Base-by-base conservation (phyloP, 2,797 vertebrate genomes). In the Chelon labrosus region DNA sequence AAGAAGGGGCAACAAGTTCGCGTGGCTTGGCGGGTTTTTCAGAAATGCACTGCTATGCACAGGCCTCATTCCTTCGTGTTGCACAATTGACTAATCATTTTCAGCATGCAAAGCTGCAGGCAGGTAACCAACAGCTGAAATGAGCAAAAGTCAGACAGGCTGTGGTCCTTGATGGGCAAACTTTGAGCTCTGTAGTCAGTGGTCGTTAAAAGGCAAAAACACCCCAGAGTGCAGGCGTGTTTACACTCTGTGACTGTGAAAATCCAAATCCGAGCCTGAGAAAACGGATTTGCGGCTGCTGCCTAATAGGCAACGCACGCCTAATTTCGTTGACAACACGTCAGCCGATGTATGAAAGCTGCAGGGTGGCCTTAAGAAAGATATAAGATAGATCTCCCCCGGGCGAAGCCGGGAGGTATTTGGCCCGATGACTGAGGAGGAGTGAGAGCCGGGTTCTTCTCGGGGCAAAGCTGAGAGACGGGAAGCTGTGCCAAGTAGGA, bases 401-500 rank as follows among this genome's bases (percentile, higher is more conserved):
- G 22, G 83, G 84, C 65, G 31, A 64, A 71, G 74, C 82, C 59
- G 64, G 58, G 77, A 66, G 87, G 80, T 75, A 80, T 80, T 86
- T 88, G 88, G 75, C 76, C 80, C 61, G 56, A 72, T 55, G 73
- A 73, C 66, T 70, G 65, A 60, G 49, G 52, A 73, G 70, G 73
- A 70, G 85, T 75, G 79, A 79, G 79, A 72, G 76, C 66, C 63
- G 68, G 82, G 88, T 92, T 92, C 82, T 85, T 70, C 77, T 89
- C 62, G 86, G 88, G 85, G 84, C 87, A 89, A 65, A 82, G 79
- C 81, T 64, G 52, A 37, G 71, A 82, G 69, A 82, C 69, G n/a
- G 71, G 74, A 86, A 73, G 65, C 70, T 74, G 85, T 89, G 85
- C 86, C 88, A 91, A 91, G 81, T 38, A 72, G 79, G 64, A 81